Conservation (phyloP, 2,888 invertebrate genomes). For the Callosobruchus maculatus region DNA sequence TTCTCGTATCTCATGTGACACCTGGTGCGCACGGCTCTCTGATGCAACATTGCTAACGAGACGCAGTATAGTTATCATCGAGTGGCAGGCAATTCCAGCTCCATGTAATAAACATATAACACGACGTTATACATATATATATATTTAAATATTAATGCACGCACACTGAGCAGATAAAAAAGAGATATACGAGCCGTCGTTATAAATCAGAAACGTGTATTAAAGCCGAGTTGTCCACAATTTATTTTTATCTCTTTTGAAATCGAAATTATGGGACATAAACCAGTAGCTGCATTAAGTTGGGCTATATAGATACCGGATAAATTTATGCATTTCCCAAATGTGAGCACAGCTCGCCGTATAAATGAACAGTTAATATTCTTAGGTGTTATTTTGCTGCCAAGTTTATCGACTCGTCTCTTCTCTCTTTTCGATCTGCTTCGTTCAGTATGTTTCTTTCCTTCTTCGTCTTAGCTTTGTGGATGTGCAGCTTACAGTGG, state of each 20-base stretch:
- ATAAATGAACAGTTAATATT: constrained; percentile 46
- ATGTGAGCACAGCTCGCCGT: constrained; percentile 40
- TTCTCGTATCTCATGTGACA: neutral
- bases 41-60: neutral
- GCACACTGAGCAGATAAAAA: neutral
- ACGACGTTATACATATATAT: neutral
- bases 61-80: neutral
- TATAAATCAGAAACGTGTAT: constrained; percentile 35
- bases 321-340: constrained; percentile 40
- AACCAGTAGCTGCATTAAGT: constrained; percentile 39
- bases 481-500: constrained; percentile 7
- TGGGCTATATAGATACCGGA: constrained; percentile 34
- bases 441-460: neutral
- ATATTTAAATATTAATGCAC: neutral
- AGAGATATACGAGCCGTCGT: neutral
- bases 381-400: constrained; percentile 13
- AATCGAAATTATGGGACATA: constrained; percentile 43
- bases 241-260: constrained; percentile 42
- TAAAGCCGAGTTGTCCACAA: constrained; percentile 40
- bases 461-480: neutral
- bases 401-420: neutral
- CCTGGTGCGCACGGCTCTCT: neutral
- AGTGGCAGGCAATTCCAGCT: neutral
- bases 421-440: neutral
- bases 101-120: neutral